These are phyloP conservation scores for Selenia dentaria DNA, from an alignment of 2,888 invertebrate genomes.

Conservation along the genomic window DNA sequence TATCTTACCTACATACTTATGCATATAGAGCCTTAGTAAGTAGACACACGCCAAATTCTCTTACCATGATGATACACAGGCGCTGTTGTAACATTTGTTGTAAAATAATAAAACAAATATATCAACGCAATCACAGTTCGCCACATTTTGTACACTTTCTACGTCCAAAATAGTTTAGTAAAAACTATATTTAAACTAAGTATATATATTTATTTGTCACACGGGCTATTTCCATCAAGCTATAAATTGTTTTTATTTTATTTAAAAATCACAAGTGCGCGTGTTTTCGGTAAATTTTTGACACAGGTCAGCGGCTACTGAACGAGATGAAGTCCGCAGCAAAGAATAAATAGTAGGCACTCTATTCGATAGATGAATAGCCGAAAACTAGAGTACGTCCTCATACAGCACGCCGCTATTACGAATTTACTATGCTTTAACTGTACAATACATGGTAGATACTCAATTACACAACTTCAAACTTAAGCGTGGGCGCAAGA, in stretches of 20 bases:
- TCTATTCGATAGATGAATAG: constrained; percentile 24
- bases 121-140: constrained; percentile 34
- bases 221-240: too few relatives aligned
- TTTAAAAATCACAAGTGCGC: not conserved
- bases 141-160: constrained; percentile 39
- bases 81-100: constrained; percentile 46
- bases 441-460: too few relatives aligned
- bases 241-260: too few relatives aligned
- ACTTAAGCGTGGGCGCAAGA: too few relatives aligned
- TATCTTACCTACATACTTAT: too few relatives aligned
- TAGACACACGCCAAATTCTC: too few relatives aligned
- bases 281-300: constrained; percentile 23
- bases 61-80: constrained; percentile 54
- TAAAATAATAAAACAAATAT: constrained; percentile 34
- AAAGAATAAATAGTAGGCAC: constrained; percentile 52
- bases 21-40: too few relatives aligned
- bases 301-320: constrained; percentile 51
- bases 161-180: too few relatives aligned
- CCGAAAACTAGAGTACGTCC: constrained; percentile 23
- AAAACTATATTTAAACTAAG: too few relatives aligned
- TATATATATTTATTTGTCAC: not conserved
- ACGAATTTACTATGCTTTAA: too few relatives aligned
- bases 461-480: too few relatives aligned
- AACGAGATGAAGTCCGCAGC: constrained; percentile 44
- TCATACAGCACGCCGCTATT: not conserved